Base-by-base conservation (phyloP, 2,113 vertebrate genomes). In the Leptocoma aspasia region DNA sequence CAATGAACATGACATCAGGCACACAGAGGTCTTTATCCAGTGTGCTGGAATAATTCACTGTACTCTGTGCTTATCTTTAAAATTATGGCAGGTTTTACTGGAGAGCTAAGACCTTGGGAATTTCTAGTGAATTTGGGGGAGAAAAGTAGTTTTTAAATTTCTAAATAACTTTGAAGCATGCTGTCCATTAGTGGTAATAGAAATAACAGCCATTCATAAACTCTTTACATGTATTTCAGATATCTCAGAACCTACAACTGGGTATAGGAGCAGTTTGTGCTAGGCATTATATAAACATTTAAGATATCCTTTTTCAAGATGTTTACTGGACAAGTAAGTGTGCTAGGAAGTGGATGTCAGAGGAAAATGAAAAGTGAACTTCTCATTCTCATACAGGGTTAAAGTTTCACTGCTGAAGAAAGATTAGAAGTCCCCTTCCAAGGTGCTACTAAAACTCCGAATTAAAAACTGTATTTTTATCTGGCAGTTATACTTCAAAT, bases 341-440 rank as follows among this genome's bases (percentile, higher is more conserved):
- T 42, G 10, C 26, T 49, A 68, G 49, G 76, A 16, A 79, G 49
- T 5, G 60, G 16, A 54, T 45, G 7, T 68, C 28, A 86, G 23
- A 71, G 22, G 10, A 49, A 86, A 81, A 61, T 27, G 14, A 57
- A 80, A 69, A 68, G 1, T 17, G 45, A 72, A 27, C 8, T 26
- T 19, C 28, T 70, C 5, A 13, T 69, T 80, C 47, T 83, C 4
- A 2, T 33, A 47, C 11, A 60, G 9, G 8, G 0, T 73, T 65
- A 65, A 57, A 30, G 42, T 52, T 54, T 59, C 33, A 56, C 4
- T 15, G 5, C 26, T 13, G 2, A 77, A 86, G 71, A 45, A 17
- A 6, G 1, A 3, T 0, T 1, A 21, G 6, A 60, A 71, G 3
- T 19, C 20, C 3, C 4, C 10, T 82, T 83, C 5, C 28, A 86